phyloP scores from a whole-genome alignment of 2,888 invertebrate genomes.

The Alloplasta piceator region DNA sequence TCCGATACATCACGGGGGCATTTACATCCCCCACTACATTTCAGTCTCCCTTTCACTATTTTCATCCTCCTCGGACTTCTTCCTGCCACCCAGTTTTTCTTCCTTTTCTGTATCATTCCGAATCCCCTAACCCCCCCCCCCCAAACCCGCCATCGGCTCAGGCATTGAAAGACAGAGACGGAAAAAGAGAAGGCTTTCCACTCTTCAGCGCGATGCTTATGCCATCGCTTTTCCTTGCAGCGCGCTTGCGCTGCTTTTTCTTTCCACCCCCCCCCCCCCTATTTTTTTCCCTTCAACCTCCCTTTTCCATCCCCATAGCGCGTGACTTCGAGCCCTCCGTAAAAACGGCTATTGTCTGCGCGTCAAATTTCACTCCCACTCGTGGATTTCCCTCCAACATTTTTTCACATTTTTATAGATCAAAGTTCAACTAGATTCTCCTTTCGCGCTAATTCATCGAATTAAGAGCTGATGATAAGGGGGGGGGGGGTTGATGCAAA shows the following conservation, averaged over 20 bases:
- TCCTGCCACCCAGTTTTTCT: conserved; percentile 20
- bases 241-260: conserved; percentile 62
- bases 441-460: neutral
- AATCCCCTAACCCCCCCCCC: conserved; percentile 46
- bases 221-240: conserved; percentile 61
- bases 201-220: conserved; percentile 67
- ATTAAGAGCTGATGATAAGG: no score
- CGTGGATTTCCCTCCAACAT: neutral
- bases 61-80: conserved; percentile 50
- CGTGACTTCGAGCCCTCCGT: conserved; percentile 68
- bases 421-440: neutral
- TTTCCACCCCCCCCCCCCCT: conserved; percentile 4
- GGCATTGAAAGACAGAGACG: no score
- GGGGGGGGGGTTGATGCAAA: no score
- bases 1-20: conserved; percentile 83
- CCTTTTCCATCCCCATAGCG: conserved; percentile 61
- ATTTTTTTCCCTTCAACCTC: conserved; percentile 54
- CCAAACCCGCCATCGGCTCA: conserved; percentile 10
- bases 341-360: conserved; percentile 80
- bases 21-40: conserved; percentile 81
- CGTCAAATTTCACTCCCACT: conserved; percentile 77
- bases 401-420: neutral
- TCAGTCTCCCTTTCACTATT: conserved; percentile 65
- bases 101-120: conserved; percentile 11
- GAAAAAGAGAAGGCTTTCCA: conserved; percentile 42